These are phyloP conservation scores for Peromyscus attwateri DNA, from an alignment of 2,797 vertebrate species.

Conservation along the genomic window DNA sequence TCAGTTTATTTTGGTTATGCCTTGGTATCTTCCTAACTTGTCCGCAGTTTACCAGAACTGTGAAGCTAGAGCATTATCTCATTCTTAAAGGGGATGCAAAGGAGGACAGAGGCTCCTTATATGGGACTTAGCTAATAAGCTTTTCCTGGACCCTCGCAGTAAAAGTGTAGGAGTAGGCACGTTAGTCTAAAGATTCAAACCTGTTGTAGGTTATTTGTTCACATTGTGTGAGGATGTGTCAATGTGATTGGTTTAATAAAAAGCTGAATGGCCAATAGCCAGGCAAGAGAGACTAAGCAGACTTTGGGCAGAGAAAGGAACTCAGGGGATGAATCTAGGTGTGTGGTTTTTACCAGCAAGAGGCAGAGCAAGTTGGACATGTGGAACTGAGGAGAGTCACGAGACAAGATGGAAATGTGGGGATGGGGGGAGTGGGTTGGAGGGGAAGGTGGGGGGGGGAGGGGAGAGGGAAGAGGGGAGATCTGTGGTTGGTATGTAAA, in stretches of 20 bases:
- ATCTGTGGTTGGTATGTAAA: too few relatives aligned
- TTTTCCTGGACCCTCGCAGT: not conserved
- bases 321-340: not conserved
- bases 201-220: not conserved
- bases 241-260: not conserved
- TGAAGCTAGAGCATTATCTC: not conserved
- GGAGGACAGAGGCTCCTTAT: not conserved
- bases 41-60: not conserved
- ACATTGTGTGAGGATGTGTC: not conserved
- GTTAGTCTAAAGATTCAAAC: not conserved
- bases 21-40: not conserved
- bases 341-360: accelerated
- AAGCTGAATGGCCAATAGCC: not conserved
- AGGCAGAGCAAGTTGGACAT: not conserved
- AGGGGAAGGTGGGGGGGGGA: too few relatives aligned
- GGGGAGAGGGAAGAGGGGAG: too few relatives aligned
- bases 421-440: too few relatives aligned
- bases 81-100: not conserved
- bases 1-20: not conserved
- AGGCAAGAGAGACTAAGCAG: not conserved
- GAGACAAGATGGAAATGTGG: not conserved
- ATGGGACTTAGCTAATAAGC: not conserved
- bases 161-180: not conserved
- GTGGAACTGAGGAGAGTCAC: not conserved
- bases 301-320: not conserved